Evolutionary conservation across 2,888 invertebrate genomes (phyloP).

Genomic region (Caenorhabditis sinica): DNA sequence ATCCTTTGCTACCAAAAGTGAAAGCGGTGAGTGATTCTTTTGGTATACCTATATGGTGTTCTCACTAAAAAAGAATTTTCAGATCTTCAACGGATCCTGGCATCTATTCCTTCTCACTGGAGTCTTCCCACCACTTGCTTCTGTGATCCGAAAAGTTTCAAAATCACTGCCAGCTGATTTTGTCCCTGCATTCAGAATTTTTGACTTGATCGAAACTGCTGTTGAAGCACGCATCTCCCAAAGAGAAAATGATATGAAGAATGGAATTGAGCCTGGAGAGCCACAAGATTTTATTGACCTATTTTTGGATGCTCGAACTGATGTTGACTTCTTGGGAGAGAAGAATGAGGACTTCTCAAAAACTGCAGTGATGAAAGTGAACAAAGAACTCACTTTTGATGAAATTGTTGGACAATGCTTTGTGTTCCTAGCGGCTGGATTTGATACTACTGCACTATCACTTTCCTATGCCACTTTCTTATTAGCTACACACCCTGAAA

Average conservation of each 20-base stretch:
- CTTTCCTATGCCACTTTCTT: constrained; percentile 85
- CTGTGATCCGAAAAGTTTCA: constrained; percentile 33
- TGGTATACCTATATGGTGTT: too few relatives aligned
- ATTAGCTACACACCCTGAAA: constrained; percentile 84
- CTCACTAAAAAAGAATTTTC: neutral
- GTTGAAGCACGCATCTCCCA: constrained; percentile 63
- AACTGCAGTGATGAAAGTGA: constrained; percentile 6
- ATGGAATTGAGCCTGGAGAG: constrained; percentile 62
- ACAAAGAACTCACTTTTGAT: constrained; percentile 52
- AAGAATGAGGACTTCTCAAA: constrained; percentile 41
- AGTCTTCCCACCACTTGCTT: constrained; percentile 32
- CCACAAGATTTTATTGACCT: constrained; percentile 76
- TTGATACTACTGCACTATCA: constrained; percentile 86
- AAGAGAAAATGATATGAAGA: constrained; percentile 50
- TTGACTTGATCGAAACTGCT: constrained; percentile 54
- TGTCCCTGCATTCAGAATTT: constrained; percentile 40
- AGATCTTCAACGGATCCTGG: constrained; percentile 44
- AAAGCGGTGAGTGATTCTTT: constrained; percentile 23
- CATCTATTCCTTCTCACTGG: constrained; percentile 38
- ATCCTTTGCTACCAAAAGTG: constrained; percentile 47
- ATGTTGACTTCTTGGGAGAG: constrained; percentile 61
- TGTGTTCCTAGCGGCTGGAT: constrained; percentile 85
- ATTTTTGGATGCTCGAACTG: constrained; percentile 71
- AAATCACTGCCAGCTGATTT: constrained; percentile 30
- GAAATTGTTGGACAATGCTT: constrained; percentile 84